phyloP scores from a whole-genome alignment of 2,113 vertebrate genomes.

The Tetrao urogallus region DNA sequence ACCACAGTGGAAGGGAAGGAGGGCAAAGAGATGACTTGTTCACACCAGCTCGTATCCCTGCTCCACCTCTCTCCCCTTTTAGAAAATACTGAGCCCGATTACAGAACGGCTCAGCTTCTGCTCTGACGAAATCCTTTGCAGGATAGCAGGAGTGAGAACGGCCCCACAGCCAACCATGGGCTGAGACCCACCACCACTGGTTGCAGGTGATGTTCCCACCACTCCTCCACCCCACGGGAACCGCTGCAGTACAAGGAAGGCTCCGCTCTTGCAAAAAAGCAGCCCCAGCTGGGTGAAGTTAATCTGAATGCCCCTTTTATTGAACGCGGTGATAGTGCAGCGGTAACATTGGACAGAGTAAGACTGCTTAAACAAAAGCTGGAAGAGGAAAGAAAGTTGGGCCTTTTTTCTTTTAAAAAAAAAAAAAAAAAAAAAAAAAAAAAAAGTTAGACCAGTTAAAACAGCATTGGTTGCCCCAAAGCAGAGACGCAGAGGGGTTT shows the following conservation, averaged over 20 bases:
- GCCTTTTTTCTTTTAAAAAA: neutral
- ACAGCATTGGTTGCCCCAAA: conserved; percentile 3
- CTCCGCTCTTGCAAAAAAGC: conserved; percentile 28
- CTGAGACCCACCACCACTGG: neutral
- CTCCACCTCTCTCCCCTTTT: neutral
- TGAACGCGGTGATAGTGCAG: conserved; percentile 67
- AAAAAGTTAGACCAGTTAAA: conserved; percentile 47
- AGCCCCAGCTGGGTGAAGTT: conserved; percentile 34
- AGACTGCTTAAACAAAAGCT: conserved; percentile 71
- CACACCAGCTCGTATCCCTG: neutral
- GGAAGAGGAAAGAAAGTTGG: conserved; percentile 60
- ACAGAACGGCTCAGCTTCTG: neutral
- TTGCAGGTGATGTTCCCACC: neutral
- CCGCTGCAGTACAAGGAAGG: neutral
- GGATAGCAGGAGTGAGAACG: neutral
- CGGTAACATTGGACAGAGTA: conserved; percentile 71
- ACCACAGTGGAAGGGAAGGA: neutral
- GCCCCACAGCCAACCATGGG: accelerated
- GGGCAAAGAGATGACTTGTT: neutral
- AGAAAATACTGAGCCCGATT: neutral
- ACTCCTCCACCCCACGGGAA: too few relatives aligned
- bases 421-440: neutral
- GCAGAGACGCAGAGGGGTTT: neutral
- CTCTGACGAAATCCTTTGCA: accelerated
- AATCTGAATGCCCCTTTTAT: conserved; percentile 71